Evolutionary conservation across 1,140 invertebrate species (phyloP), one percentile per base, ranked within the genome.

Genomic region (Drosophila pachea): DNA sequence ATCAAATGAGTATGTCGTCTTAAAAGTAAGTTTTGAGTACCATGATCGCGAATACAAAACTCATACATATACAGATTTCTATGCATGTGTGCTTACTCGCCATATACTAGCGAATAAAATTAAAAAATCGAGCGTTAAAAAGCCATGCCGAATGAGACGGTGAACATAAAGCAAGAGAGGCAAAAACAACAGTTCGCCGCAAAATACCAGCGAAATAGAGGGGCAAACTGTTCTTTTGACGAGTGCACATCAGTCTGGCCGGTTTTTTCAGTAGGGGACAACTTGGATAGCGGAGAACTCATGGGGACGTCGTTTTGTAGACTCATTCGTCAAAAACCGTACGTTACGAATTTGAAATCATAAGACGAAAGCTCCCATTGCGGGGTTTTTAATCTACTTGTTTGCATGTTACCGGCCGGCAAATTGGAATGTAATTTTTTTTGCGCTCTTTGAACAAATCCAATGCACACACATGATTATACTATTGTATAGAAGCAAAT

Each of bases 271-370:
- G 33, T 29, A 61, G 61, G 74, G 77, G 77, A 79, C 73, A 79
- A 60, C 55, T 61, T 40, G 11, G 31, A 49, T 53, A 52, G 33
- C 52, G 65, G 50, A 63, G 43, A 69, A 38, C 45, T 49, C 38
- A 7, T 50, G 42, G 5, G 7, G 36, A 22, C 12, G 50, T 61
- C 76, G 70, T 67, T 71, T 70, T 78, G 63, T 71, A 72, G 76
- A 78, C 72, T 58, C 35, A 56, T 59, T 50, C 9, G 48, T 5
- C 7, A 8, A 9, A 9, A 76, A 81, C 47, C 70, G 76, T 66
- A 79, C 81, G 79, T 84, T 84, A 84, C 35, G 12, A 76, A 69
- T 72, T 84, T 74, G 47, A 76, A 82, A 76, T 60, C 64, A 62
- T 64, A 67, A 53, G 56, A 79, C 54, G 76, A 73, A 76, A 55